phyloP scores from a whole-genome alignment of 2,797 vertebrate genomes.

The Enteromius paludinosus region DNA sequence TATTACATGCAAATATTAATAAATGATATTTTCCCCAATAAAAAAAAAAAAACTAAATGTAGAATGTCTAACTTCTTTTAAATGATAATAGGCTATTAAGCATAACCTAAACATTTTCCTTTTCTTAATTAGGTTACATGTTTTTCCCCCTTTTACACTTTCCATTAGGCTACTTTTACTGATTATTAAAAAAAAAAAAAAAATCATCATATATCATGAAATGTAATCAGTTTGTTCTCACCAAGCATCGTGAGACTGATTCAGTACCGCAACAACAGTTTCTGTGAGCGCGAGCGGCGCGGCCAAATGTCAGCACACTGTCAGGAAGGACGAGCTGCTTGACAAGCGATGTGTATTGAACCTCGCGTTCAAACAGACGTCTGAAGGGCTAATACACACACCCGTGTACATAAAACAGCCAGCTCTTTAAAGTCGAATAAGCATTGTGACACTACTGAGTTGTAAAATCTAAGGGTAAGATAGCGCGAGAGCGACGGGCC shows the following conservation, averaged over 20 bases:
- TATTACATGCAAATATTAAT: not conserved
- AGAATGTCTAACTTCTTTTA: not conserved
- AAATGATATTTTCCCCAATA: not conserved
- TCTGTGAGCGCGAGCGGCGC: constrained; percentile 21
- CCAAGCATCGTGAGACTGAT: not conserved
- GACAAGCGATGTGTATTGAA: constrained; percentile 82
- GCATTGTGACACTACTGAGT: constrained; percentile 76
- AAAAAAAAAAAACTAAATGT: not conserved
- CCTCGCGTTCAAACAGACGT: constrained; percentile 72
- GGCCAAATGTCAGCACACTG: constrained; percentile 74
- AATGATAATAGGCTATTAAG: not conserved
- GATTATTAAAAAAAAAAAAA: not conserved
- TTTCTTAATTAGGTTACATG: not conserved
- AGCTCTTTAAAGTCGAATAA: constrained; percentile 81
- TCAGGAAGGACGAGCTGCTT: constrained; percentile 52
- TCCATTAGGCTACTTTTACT: too few relatives aligned
- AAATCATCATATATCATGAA: not conserved
- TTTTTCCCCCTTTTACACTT: not conserved
- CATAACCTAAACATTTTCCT: not conserved
- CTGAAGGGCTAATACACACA: constrained; percentile 84
- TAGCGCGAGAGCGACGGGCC: constrained; percentile 63
- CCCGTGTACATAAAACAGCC: constrained; percentile 78
- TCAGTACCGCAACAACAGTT: not conserved
- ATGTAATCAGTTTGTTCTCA: too few relatives aligned
- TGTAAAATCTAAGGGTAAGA: constrained; percentile 76